Evolutionary conservation across 2,888 invertebrate species (phyloP).

Genomic region (Trachelus iudaicus): DNA sequence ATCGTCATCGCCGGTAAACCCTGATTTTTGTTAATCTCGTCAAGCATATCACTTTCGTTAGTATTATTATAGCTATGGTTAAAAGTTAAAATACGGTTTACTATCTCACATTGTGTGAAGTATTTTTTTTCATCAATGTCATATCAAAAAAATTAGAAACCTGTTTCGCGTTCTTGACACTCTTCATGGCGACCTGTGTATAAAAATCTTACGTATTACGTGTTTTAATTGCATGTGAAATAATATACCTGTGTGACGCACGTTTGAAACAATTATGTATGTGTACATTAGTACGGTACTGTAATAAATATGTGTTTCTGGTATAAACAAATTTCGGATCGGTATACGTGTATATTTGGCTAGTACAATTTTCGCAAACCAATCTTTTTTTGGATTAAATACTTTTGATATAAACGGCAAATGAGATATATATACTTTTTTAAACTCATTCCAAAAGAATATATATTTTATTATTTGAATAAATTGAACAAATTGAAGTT

Average conservation of each 20-base stretch:
- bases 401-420: neutral
- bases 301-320: neutral
- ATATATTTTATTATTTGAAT: neutral
- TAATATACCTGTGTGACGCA: neutral
- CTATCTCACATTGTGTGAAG: neutral
- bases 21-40: neutral
- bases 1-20: conserved; percentile 12
- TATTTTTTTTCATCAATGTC: neutral
- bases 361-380: too few species aligned
- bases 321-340: too few species aligned
- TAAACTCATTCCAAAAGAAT: neutral
- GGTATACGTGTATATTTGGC: too few species aligned
- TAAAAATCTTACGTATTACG: neutral
- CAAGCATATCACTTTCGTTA: neutral
- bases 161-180: neutral
- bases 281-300: neutral
- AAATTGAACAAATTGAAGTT: neutral
- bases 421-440: neutral
- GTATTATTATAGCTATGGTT: neutral
- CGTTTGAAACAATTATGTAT: neutral
- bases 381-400: neutral
- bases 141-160: neutral
- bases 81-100: neutral
- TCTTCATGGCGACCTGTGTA: neutral
- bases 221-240: neutral